These are phyloP conservation scores for Gymnocypris eckloni DNA, from an alignment of 2,797 vertebrate genomes.

Conservation along the genomic window DNA sequence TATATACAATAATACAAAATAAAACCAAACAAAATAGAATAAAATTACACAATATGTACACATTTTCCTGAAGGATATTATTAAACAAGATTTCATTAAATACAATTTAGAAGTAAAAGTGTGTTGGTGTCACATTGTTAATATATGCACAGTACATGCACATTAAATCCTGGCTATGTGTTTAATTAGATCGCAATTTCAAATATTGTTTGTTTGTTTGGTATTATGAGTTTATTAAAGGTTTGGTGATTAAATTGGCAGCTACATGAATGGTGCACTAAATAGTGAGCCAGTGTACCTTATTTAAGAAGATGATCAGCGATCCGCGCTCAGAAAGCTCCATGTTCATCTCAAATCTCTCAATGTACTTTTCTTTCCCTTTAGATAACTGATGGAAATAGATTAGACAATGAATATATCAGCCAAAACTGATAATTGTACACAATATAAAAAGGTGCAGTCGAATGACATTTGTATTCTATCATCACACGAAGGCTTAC, in stretches of 20 bases:
- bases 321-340: constrained; percentile 78
- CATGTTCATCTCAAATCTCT: constrained; percentile 79
- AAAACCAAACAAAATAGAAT: too few species aligned
- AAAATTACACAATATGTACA: too few species aligned
- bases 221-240: background rate
- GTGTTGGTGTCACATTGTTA: background rate
- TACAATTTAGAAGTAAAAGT: background rate
- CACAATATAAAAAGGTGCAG: background rate
- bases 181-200: background rate
- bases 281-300: constrained; percentile 68
- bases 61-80: too few species aligned
- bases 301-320: constrained; percentile 85
- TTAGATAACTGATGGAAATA: constrained; percentile 70
- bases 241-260: background rate
- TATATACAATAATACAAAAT: too few species aligned
- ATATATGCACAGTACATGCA: background rate
- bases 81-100: too few species aligned
- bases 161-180: background rate
- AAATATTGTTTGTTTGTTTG: background rate
- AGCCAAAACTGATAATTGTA: background rate
- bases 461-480: background rate
- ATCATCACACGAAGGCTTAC: background rate
- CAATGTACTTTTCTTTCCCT: constrained; percentile 76
- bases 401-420: background rate
- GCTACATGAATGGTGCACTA: background rate